A percentile compares a stretch with the other conserved stretches of the same genome.
phyloP scores from a whole-genome alignment of 2,888 invertebrate genomes.

The Macropis europaea region DNA sequence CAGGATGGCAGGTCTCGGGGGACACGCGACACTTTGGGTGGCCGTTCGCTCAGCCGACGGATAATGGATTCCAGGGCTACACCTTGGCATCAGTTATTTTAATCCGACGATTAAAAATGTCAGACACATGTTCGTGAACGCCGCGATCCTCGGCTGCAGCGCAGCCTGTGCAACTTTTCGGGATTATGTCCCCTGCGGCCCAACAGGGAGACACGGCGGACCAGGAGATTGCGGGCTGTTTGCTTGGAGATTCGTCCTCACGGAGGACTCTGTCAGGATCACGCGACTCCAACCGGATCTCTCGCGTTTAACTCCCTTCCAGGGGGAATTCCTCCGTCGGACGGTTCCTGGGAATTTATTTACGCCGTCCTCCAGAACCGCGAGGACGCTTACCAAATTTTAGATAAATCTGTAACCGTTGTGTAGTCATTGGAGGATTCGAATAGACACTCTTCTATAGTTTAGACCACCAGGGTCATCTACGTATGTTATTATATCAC shows the following conservation, averaged over 20 bases:
- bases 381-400: too few species aligned
- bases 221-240: constrained; percentile 37
- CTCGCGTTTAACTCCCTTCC: too few species aligned
- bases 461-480: too few species aligned
- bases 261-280: not conserved
- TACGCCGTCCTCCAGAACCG: too few species aligned
- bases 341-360: too few species aligned
- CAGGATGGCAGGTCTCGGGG: constrained; percentile 57
- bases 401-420: too few species aligned
- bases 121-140: constrained; percentile 76
- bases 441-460: too few species aligned
- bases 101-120: constrained; percentile 78
- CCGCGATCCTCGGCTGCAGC: constrained; percentile 60
- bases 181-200: constrained; percentile 67
- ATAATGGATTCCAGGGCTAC: constrained; percentile 72
- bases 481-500: too few species aligned
- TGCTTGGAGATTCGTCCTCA: constrained; percentile 27
- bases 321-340: too few species aligned
- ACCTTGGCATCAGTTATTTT: constrained; percentile 77
- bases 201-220: constrained; percentile 32
- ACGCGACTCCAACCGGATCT: constrained; percentile 3
- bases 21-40: constrained; percentile 75
- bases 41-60: constrained; percentile 68
- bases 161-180: constrained; percentile 58
- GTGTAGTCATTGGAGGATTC: too few species aligned